Conservation (phyloP, 64 coral and sea anemone species). For the Cladopsammia gracilis region DNA sequence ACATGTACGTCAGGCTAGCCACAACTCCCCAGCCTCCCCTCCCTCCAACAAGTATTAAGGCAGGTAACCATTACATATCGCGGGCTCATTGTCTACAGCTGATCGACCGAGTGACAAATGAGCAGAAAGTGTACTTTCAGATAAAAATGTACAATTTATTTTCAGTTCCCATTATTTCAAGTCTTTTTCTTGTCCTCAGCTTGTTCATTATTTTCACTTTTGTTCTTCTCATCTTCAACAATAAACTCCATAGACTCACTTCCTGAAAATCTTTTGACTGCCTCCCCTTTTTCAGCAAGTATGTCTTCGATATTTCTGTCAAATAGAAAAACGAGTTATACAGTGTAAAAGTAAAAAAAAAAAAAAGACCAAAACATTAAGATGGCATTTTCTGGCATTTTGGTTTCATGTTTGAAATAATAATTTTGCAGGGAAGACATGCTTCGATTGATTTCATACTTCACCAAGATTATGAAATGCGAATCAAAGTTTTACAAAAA, state of each 20-base stretch:
- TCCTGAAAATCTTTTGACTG: conserved; percentile 41
- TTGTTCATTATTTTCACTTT: not conserved
- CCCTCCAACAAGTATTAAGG: too few species aligned
- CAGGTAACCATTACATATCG: too few species aligned
- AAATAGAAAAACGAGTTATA: conserved; percentile 17
- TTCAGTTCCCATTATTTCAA: not conserved
- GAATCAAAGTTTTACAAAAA: not conserved
- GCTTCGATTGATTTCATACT: too few species aligned
- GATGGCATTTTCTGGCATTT: not conserved
- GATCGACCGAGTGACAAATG: too few species aligned
- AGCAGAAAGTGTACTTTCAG: too few species aligned
- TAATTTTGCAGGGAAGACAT: too few species aligned
- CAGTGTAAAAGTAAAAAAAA: not conserved
- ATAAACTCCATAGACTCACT: conserved; percentile 64
- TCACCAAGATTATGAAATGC: too few species aligned
- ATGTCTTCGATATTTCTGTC: conserved; percentile 97
- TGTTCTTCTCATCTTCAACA: not conserved
- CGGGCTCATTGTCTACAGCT: too few species aligned
- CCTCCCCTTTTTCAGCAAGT: conserved; percentile 86
- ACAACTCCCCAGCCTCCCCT: too few species aligned
- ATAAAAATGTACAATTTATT: not conserved
- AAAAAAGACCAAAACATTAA: not conserved
- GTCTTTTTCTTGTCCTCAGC: not conserved
- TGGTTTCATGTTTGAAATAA: too few species aligned
- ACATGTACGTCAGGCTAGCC: too few species aligned